phyloP scores from a whole-genome alignment of 2,113 vertebrate genomes.

The Amazona vittata region DNA sequence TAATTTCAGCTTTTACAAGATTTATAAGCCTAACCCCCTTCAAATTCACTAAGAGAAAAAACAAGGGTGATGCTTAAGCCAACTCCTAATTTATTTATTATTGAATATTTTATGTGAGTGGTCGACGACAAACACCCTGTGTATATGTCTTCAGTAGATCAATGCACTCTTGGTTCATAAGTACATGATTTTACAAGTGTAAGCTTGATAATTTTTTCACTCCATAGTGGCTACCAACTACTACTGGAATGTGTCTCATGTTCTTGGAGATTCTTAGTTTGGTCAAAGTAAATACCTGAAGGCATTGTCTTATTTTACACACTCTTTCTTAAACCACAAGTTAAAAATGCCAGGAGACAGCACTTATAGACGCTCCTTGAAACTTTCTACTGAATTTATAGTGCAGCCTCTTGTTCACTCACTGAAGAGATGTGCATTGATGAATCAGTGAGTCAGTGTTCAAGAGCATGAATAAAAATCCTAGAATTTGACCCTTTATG shows the following conservation, averaged over 20 bases:
- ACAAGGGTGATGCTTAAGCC: neutral
- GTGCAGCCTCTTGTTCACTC: neutral
- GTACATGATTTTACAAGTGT: neutral
- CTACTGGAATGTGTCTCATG: neutral
- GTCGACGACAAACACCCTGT: neutral
- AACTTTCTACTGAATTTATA: neutral
- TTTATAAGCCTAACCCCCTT: neutral
- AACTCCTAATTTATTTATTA: neutral
- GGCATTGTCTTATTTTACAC: neutral
- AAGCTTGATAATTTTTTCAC: neutral
- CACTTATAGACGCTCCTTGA: neutral
- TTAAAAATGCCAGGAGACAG: neutral
- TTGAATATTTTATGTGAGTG: neutral
- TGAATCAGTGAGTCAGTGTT: neutral
- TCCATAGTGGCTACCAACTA: neutral
- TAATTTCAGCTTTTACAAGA: neutral
- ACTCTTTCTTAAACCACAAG: neutral
- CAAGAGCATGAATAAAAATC: neutral
- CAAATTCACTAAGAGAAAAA: neutral
- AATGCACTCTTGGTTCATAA: neutral
- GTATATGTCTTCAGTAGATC: neutral
- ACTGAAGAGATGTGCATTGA: neutral
- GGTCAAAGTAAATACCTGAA: neutral
- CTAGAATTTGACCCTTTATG: neutral
- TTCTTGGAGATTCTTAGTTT: neutral